These are phyloP conservation scores for Cercocebus atys DNA, from an alignment of 2,113 vertebrate species.

Conservation along the genomic window DNA sequence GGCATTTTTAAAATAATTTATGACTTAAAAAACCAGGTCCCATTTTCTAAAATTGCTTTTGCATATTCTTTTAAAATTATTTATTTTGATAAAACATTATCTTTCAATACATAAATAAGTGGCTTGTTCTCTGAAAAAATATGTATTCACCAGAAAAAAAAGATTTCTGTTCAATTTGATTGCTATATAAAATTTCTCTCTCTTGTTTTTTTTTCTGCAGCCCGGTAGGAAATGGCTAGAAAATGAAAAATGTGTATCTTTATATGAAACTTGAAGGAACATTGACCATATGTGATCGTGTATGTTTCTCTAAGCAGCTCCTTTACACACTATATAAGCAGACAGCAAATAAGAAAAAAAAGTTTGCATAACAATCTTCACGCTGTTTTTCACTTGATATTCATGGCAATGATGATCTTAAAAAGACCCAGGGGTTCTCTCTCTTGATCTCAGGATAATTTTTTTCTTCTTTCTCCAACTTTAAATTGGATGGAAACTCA, in stretches of 20 bases:
- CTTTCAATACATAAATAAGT: not conserved
- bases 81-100: not conserved
- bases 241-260: not conserved
- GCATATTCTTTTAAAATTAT: not conserved
- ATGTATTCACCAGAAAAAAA: not conserved
- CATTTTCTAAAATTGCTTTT: not conserved
- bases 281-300: not conserved
- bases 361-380: not conserved
- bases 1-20: not conserved
- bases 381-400: not conserved
- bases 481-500: not conserved
- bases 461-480: not conserved
- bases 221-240: too few relatives aligned
- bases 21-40: not conserved
- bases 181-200: not conserved
- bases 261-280: not conserved
- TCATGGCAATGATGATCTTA: not conserved
- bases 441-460: not conserved
- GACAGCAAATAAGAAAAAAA: not conserved
- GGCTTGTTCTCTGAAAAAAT: not conserved
- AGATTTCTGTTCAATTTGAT: not conserved
- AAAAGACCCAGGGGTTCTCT: not conserved
- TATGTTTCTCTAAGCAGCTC: not conserved
- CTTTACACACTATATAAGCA: rapidly evolving
- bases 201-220: not conserved